Conservation (phyloP, 2,797 vertebrate genomes). For the Gallinago solitaria region DNA sequence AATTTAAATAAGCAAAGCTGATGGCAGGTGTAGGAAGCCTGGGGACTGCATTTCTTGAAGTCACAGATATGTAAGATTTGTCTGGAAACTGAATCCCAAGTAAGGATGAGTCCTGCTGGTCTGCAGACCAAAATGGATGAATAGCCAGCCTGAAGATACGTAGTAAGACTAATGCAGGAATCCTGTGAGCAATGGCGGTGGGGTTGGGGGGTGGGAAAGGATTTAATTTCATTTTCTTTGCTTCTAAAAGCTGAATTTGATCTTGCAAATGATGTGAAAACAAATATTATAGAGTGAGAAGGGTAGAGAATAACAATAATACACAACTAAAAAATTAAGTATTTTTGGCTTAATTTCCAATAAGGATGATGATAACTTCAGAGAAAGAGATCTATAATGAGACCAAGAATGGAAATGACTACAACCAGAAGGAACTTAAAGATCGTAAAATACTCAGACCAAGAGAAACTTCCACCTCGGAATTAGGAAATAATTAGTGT, state of each 20-base stretch:
- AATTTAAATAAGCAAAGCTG: neutral
- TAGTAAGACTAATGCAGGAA: neutral
- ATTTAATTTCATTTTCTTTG: neutral
- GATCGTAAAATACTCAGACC: neutral
- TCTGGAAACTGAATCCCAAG: neutral
- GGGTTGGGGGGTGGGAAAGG: no score
- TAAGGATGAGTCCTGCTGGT: neutral
- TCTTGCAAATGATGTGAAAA: neutral
- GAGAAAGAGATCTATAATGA: neutral
- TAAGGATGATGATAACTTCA: neutral
- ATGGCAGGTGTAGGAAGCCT: neutral
- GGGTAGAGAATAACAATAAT: neutral
- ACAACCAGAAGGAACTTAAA: neutral
- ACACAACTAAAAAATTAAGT: neutral
- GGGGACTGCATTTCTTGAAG: neutral
- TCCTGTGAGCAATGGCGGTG: neutral
- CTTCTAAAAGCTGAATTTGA: neutral
- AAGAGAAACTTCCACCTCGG: neutral
- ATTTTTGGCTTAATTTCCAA: neutral
- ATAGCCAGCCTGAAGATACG: neutral
- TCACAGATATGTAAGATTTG: neutral
- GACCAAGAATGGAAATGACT: constrained; percentile 1
- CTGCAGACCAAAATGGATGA: neutral
- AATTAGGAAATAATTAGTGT: neutral
- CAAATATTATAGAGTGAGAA: neutral